Evolutionary conservation across 2,113 vertebrate genomes (phyloP), one percentile per base, ranked within the genome.

Genomic region (Pteropus alecto): DNA sequence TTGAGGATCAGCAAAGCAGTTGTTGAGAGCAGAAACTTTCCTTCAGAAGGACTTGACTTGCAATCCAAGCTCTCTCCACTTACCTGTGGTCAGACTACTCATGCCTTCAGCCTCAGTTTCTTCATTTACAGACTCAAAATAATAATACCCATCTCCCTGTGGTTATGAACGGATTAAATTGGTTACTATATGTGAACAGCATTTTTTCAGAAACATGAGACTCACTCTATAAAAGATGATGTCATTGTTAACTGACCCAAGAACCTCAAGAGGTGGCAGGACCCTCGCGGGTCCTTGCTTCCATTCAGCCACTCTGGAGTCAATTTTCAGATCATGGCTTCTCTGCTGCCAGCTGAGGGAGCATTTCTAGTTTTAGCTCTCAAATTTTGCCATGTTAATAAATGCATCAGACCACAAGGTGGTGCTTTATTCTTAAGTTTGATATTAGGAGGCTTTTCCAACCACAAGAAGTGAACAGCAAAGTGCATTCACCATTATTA

Each of bases 341-440:
- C 88, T 78, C 41, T 88, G 18, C 41, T 5, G 19, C 96, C 97
- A 97, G 96, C 78, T 94, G 96, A 12, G 74, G 87, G 56, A 94
- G 60, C 96, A 74, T 89, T 88, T 91, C 85, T 35, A 63, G 58
- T 33, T 38, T 43, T 18, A 0, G 33, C 19, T 48, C 85, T 70
- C 0, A 0, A 5, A 43, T 56, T 41, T 22, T 84, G 0, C 79
- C 54, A 76, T 54, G 90, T 97, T 19, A 15, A 38, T 88, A 2
- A 87, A 92, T 43, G 70, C 19, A 33, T 58, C 13, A 63, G 7
- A 95, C 98, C 99, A 98, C 98, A 97, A 98, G 99, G 98, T 97
- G 98, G 98, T 97, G 98, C 98, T 98, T 98, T 79, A 71, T 97
- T 95, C 98, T 94, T 91, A 89, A 92, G 35, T 97, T 98, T 94